Evolutionary conservation across 2,888 invertebrate species (phyloP), one percentile per base, ranked within the genome.

Genomic region (Therioaphis trifolii): DNA sequence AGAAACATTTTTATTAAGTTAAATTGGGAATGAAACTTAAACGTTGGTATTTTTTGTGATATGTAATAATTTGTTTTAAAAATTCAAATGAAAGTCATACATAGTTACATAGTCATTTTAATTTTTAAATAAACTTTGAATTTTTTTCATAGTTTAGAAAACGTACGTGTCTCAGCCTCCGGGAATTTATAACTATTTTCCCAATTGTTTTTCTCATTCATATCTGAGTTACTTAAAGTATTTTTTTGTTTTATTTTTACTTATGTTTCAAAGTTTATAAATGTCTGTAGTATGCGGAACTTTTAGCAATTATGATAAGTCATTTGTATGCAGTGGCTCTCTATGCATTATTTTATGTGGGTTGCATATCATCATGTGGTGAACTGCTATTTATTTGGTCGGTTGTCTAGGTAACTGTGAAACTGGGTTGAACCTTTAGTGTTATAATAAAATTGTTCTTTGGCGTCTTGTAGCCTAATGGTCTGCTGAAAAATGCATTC

Each of bases 381-480:
- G 15, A 15, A 69, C 55, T 21, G 27, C 9, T 63, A 40, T 79
- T 46, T 79, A 29, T 80, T 29, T 46, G 18, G 58, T 66, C 21
- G 27, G 58, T 46, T 21, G 43, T 71, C 71, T 43, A 46, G 55
- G 68, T 40, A 24, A 68, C 29, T 4, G 7, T 11, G 40, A 29
- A 18, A 40, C 46, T 14, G 15, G 18, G 12, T 24, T n/a, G 66
- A 15, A 43, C 21, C 66, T 63, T 29, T 21, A 29, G n/a, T 27
- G 24, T 15, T 5, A 27, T 4, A 7, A 58, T 72, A 52, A n/a
- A 9, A 24, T 58, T 21, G 9, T 55, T 21, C 3, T 21, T 29
- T 12, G 76, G n/a, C 21, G 49, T 29, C 63, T 35, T 49, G n/a
- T 66, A 9, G 66, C 66, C 46, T n/a, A 18, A 5, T 35, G 9